Evolutionary conservation across 2,113 vertebrate genomes (phyloP).

Genomic region (Neogobius melanostomus): DNA sequence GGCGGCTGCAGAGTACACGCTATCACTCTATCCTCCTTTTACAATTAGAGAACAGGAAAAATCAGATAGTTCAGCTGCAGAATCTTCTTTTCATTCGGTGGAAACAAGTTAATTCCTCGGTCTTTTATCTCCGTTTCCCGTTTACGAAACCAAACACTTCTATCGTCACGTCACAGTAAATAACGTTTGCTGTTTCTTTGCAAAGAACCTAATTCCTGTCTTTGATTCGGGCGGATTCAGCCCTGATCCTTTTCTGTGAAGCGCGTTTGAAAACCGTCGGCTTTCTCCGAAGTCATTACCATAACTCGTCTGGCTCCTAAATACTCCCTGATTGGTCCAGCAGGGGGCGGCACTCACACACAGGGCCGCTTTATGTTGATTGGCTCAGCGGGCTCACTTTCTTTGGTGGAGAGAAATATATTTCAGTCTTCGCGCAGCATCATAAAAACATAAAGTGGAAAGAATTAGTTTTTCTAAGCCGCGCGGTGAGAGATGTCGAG

Average conservation of each 20-base stretch:
- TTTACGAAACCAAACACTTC: no score
- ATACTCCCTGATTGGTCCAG: background rate
- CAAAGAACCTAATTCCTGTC: background rate
- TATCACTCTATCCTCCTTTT: no score
- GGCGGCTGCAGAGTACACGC: no score
- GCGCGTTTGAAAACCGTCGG: background rate
- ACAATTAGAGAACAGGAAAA: no score
- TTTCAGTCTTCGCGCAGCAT: background rate
- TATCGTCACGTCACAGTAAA: no score
- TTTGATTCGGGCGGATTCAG: background rate
- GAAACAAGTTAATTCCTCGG: no score
- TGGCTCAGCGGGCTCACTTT: background rate
- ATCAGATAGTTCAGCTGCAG: no score
- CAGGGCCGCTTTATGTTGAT: background rate
- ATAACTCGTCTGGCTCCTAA: conserved; percentile 1
- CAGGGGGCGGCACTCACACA: background rate
- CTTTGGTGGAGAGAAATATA: background rate
- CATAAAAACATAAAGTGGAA: no score
- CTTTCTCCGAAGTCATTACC: background rate
- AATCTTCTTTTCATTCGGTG: no score
- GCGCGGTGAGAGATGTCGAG: no score
- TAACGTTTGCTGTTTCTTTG: background rate
- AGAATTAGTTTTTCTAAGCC: no score
- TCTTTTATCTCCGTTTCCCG: no score
- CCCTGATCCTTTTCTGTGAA: background rate